Evolutionary conservation across 2,888 invertebrate species (phyloP).

Genomic region (Heteropelma amictum): DNA sequence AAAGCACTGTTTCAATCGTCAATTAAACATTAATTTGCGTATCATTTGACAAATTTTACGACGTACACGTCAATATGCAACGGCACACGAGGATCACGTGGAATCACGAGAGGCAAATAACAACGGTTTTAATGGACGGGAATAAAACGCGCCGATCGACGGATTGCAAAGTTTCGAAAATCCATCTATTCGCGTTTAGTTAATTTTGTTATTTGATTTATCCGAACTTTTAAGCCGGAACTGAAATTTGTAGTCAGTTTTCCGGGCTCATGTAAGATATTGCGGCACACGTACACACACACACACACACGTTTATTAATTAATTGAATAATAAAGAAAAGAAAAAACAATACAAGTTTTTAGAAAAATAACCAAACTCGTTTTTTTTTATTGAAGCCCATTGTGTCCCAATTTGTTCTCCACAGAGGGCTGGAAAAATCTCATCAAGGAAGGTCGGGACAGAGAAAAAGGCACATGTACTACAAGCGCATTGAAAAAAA

Average conservation of each 20-base stretch:
- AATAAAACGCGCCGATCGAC: conserved; percentile 64
- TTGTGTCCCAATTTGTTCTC: too few relatives aligned
- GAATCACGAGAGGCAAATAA: conserved; percentile 8
- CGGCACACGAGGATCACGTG: conserved; percentile 33
- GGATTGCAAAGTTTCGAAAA: conserved; percentile 39
- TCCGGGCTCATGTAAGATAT: conserved; percentile 76
- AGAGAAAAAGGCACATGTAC: too few relatives aligned
- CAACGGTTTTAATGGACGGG: conserved; percentile 8
- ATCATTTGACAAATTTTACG: neutral
- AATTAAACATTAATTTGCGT: neutral
- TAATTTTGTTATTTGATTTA: conserved; percentile 78
- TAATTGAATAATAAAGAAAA: conserved; percentile 73
- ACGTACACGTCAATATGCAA: neutral
- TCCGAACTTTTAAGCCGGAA: conserved; percentile 73
- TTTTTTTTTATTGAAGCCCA: conserved; percentile 34
- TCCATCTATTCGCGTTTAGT: conserved; percentile 74
- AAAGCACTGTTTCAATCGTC: neutral
- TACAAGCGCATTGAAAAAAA: too few relatives aligned
- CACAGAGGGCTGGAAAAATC: too few relatives aligned
- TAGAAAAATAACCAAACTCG: conserved; percentile 67
- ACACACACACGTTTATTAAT: conserved; percentile 73
- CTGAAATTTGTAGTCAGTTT: conserved; percentile 67
- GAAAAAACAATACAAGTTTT: conserved; percentile 75
- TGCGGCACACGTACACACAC: conserved; percentile 67
- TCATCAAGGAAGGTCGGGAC: neutral